Percentiles rank a stretch among this genome's conserved stretches.
Conservation (phyloP, 2,797 vertebrate genomes). For the Pantherophis vulpinus region DNA sequence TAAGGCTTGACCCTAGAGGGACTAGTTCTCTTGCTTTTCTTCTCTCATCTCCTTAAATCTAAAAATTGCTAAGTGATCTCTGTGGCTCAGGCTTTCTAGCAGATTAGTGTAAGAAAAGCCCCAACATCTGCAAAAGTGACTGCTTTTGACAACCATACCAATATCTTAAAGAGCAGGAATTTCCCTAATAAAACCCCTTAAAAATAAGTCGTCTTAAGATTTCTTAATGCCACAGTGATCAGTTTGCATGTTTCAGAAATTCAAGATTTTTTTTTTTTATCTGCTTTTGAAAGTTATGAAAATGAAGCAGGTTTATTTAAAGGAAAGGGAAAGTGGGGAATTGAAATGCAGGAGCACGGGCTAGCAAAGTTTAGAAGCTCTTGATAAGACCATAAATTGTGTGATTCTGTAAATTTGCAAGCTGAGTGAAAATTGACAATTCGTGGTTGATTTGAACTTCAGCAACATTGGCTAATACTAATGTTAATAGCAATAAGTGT, state of each 20-base stretch:
- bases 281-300: slow-evolving; percentile 73
- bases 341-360: slow-evolving; percentile 65
- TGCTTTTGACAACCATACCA: slow-evolving; percentile 74
- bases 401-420: slow-evolving; percentile 67
- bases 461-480: slow-evolving; percentile 46
- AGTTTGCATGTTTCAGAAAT: slow-evolving; percentile 75
- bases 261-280: slow-evolving; percentile 73
- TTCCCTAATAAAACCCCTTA: slow-evolving; percentile 74
- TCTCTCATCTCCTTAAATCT: slow-evolving; percentile 76
- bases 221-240: slow-evolving; percentile 74
- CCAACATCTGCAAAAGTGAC: slow-evolving; percentile 75
- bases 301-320: slow-evolving; percentile 70
- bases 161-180: slow-evolving; percentile 75
- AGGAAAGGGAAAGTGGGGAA: slow-evolving; percentile 45
- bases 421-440: slow-evolving; percentile 67
- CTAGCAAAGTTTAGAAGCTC: slow-evolving; percentile 63
- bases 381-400: slow-evolving; percentile 69
- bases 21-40: slow-evolving; percentile 69
- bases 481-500: neutral
- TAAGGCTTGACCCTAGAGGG: slow-evolving; percentile 70
- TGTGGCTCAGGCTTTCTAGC: slow-evolving; percentile 74
- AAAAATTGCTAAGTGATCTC: slow-evolving; percentile 77
- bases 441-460: slow-evolving; percentile 59
- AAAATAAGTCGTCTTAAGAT: slow-evolving; percentile 75
- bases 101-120: slow-evolving; percentile 77